Evolutionary conservation across 1,140 invertebrate genomes (phyloP).

Genomic region (Pentalonia nigronervosa): DNA sequence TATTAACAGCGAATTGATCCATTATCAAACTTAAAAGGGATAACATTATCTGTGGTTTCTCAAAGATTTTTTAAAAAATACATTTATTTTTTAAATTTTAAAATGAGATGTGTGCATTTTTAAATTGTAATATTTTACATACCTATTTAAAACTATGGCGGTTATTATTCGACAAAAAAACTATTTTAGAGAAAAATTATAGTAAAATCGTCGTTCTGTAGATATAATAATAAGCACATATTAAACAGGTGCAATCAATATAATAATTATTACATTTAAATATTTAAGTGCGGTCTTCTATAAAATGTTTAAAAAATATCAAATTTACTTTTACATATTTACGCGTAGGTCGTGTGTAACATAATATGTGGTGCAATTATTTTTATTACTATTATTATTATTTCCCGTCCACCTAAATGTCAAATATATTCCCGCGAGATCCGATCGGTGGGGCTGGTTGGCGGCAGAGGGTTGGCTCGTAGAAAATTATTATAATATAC

Average conservation of each 20-base stretch:
- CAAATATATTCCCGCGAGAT: constrained; percentile 55
- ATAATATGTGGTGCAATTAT: not conserved
- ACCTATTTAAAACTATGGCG: not conserved
- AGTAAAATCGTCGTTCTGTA: not conserved
- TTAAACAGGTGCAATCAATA: not conserved
- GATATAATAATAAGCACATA: not conserved
- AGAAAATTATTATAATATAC: constrained; percentile 20
- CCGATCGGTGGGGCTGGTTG: not conserved
- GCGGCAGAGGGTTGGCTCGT: constrained; percentile 5
- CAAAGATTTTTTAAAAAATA: not conserved
- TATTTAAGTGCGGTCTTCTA: not conserved
- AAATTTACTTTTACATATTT: not conserved
- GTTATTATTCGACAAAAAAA: not conserved
- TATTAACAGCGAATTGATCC: not conserved
- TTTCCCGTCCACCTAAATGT: constrained; percentile 25
- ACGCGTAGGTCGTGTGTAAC: not conserved
- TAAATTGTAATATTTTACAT: not conserved
- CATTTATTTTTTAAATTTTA: not conserved
- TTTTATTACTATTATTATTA: not conserved
- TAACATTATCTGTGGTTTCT: not conserved
- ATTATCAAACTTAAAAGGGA: not conserved
- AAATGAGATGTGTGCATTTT: not conserved
- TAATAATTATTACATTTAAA: not conserved
- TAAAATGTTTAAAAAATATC: not conserved
- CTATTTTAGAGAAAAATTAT: not conserved